Conservation (phyloP, 2,888 invertebrate species). For the Vannuccia rotundouncinata region DNA sequence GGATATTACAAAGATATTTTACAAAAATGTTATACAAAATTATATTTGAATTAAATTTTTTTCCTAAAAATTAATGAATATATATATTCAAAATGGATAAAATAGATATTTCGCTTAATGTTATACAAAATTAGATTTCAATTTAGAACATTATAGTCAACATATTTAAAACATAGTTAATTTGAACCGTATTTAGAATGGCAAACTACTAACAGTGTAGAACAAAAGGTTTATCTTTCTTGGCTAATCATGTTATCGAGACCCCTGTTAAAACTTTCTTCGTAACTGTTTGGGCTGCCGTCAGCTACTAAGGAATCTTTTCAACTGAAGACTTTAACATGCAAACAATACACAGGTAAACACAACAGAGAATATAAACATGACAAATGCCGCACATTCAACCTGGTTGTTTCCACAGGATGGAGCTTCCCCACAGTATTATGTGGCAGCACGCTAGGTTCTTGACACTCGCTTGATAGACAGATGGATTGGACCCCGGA, state of each 20-base stretch:
- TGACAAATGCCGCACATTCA: neutral
- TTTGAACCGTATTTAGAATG: constrained; percentile 18
- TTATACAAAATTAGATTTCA: neutral
- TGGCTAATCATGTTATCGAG: neutral
- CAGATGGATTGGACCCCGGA: neutral
- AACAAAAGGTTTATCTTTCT: neutral
- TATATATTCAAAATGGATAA: neutral
- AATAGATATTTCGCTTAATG: neutral
- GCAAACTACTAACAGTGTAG: constrained; percentile 19
- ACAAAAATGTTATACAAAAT: too few species aligned
- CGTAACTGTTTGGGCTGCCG: neutral
- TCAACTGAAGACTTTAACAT: neutral
- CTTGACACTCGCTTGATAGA: neutral
- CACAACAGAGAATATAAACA: too few species aligned
- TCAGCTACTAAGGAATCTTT: neutral
- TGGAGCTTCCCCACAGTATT: neutral
- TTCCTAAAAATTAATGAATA: constrained; percentile 2
- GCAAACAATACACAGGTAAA: neutral
- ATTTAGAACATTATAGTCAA: neutral
- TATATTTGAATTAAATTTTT: too few species aligned
- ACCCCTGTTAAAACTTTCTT: neutral
- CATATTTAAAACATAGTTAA: neutral
- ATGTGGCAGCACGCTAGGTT: neutral
- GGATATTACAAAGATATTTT: neutral
- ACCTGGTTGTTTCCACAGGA: neutral